Evolutionary conservation across 2,113 vertebrate genomes (phyloP), one percentile per base, ranked within the genome.

Genomic region (Hippocampus guttulatus): DNA sequence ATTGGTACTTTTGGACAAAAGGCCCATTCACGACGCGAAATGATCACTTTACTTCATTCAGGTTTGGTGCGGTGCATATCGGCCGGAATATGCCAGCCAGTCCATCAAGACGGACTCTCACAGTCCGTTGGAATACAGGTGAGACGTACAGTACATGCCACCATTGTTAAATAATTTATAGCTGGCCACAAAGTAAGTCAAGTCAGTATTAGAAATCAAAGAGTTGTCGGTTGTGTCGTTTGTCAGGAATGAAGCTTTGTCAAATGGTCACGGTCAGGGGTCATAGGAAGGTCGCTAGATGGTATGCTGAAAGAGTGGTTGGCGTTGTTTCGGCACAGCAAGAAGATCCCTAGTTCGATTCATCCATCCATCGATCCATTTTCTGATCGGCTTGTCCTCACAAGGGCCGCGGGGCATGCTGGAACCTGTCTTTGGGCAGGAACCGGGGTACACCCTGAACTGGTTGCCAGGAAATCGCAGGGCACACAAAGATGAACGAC

Each of bases 11-110:
- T 65, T 65, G 15, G n/a, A 38, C 33, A 43, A 64, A 40, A 21
- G 14, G 14, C 15, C 47, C 58, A 40, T 21, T 74, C 27, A 18
- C 43, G 1, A 16, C 3, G 14, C 20, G 20, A 43, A 70, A 18
- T 23, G 7, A 49, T 38, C 16, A 27, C 11, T 70, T 52, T 71
- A 7, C 43, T 25, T 18, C 52, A 63, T 69, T 8, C 15, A 93
- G 91, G 95, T 98, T 43, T 99, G 97, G 96, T 99, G 97, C 51
- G 96, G 96, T 3, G 95, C 96, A 81, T 98, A 98, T 90, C 92
- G 95, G 70, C 96, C 96, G 5, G 96, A 98, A 76, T 98, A 95
- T 8, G 96, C 96, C 68, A 89, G 94, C 79, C 96, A 98, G 89
- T 95, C 95, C 45, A 96, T 99, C 75, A 98, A 97, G 90, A 97